A percentile compares a stretch with the other conserved stretches of the same genome.
These are phyloP conservation scores for Pseudomyrmex gracilis DNA, from an alignment of 1,140 invertebrate genomes.

Conservation along the genomic window DNA sequence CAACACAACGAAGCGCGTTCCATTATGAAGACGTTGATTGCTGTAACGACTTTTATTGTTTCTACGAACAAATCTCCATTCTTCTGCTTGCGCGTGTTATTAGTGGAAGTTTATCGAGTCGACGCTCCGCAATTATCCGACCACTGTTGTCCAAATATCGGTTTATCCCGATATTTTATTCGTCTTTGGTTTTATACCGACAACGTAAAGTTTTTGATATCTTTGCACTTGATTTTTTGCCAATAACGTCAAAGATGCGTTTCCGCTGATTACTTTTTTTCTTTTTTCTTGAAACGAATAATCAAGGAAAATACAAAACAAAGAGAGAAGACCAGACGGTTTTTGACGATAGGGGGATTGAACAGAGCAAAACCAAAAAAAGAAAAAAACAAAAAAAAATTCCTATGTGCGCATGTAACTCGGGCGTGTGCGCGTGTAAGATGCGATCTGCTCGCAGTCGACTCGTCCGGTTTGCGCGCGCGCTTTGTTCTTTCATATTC, in stretches of 20 bases:
- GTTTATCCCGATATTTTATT: conserved; percentile 12
- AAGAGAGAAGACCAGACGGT: background rate
- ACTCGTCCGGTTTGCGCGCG: conserved; percentile 64
- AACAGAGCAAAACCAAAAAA: conserved; percentile 28
- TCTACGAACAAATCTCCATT: conserved; percentile 7
- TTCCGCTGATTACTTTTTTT: conserved; percentile 4
- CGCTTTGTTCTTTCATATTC: conserved; percentile 73
- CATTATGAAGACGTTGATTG: conserved; percentile 52
- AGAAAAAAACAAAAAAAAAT: conserved; percentile 5
- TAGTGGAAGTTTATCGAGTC: conserved; percentile 35
- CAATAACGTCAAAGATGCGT: background rate
- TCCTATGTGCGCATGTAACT: background rate
- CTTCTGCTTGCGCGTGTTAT: conserved; percentile 32
- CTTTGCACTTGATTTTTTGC: background rate
- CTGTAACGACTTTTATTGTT: conserved; percentile 24
- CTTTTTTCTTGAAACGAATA: conserved; percentile 59
- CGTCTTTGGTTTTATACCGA: background rate
- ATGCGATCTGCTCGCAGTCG: conserved; percentile 51
- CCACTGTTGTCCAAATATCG: conserved; percentile 18
- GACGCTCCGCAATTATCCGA: conserved; percentile 12
- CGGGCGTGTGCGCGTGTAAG: conserved; percentile 7
- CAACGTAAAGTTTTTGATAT: background rate
- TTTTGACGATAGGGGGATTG: background rate
- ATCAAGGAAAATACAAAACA: conserved; percentile 56
- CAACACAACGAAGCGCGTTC: conserved; percentile 35